These are phyloP conservation scores for Enteromius thamalakanensis DNA, from an alignment of 2,797 vertebrate genomes.

Conservation along the genomic window DNA sequence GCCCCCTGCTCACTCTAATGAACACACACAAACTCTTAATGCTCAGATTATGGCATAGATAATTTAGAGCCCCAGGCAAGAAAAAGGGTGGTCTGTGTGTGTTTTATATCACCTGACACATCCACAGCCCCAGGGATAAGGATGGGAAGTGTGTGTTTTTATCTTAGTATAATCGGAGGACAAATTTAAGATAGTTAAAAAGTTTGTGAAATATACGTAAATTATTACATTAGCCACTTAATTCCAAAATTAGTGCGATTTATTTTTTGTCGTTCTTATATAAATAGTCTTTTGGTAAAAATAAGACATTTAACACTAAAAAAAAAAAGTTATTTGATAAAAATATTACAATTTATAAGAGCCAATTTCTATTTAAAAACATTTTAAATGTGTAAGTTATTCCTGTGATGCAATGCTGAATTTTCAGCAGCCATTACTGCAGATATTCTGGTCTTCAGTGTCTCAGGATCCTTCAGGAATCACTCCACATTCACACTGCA, in stretches of 20 bases:
- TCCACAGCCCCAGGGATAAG: conserved; percentile 91
- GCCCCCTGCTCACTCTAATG: conserved; percentile 17
- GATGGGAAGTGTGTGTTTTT: conserved; percentile 79
- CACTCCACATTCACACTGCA: too few species aligned
- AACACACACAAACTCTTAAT: conserved; percentile 44
- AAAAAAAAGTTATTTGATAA: neutral
- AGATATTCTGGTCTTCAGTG: neutral
- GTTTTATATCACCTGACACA: conserved; percentile 88
- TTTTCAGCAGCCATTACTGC: neutral
- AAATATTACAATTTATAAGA: neutral
- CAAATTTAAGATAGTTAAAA: neutral
- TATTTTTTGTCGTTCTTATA: neutral
- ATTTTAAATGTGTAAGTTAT: neutral
- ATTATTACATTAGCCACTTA: neutral
- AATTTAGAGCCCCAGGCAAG: conserved; percentile 30
- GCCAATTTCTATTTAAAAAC: neutral
- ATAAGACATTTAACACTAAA: neutral
- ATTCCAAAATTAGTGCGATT: neutral
- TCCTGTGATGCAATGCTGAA: neutral
- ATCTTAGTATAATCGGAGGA: neutral
- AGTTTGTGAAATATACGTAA: neutral
- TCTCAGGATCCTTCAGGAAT: too few species aligned
- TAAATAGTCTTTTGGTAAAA: too few species aligned
- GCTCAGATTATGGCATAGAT: conserved; percentile 53
- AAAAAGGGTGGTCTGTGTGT: conserved; percentile 45